A percentile compares a stretch with the other conserved stretches of the same genome.
Conservation (phyloP, 2,888 invertebrate genomes). For the Amphipoea oculea region DNA sequence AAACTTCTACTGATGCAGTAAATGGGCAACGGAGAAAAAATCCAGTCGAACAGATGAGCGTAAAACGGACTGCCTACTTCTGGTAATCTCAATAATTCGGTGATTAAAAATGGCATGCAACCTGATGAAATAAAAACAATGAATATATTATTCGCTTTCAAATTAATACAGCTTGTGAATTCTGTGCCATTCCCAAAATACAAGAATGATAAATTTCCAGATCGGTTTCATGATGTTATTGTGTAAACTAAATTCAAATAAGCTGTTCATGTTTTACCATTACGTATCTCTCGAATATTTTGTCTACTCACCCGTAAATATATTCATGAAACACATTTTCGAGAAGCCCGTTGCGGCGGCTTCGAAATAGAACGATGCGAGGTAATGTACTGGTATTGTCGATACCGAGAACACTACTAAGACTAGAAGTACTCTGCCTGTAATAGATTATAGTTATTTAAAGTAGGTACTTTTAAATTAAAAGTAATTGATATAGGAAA, state of each 20-base stretch:
- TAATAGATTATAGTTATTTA: constrained; percentile 57
- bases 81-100: constrained; percentile 92
- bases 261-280: constrained; percentile 36
- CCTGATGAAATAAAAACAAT: constrained; percentile 87
- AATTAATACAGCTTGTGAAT: constrained; percentile 42
- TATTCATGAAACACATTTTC: constrained; percentile 93
- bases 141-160: constrained; percentile 48
- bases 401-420: constrained; percentile 93
- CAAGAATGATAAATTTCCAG: constrained; percentile 42
- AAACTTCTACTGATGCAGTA: constrained; percentile 87
- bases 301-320: constrained; percentile 88
- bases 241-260: constrained; percentile 37
- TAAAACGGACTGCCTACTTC: constrained; percentile 91
- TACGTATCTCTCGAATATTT: not conserved
- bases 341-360: constrained; percentile 95
- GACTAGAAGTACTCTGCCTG: constrained; percentile 91
- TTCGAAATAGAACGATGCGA: constrained; percentile 93
- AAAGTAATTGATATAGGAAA: not conserved
- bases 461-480: not conserved
- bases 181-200: constrained; percentile 38
- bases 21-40: constrained; percentile 93
- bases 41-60: constrained; percentile 92
- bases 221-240: constrained; percentile 22
- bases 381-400: constrained; percentile 93
- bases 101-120: constrained; percentile 93